Percentiles rank a stretch among this genome's conserved stretches.
Conservation (phyloP, 2,888 invertebrate genomes). For the Heliconius ethilla region DNA sequence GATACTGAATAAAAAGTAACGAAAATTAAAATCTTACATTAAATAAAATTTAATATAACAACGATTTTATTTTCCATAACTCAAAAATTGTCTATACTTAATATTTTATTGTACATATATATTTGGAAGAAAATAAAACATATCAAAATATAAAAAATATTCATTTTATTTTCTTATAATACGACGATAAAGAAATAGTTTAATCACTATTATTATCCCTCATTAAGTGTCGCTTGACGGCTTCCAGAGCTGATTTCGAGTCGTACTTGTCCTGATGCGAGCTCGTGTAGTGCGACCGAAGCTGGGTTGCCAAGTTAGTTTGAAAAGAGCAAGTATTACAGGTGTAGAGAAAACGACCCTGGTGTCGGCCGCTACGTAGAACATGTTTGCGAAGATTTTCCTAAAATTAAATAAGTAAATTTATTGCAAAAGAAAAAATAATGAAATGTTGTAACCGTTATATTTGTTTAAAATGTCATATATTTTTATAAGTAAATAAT, state of each 20-base stretch:
- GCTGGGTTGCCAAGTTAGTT: constrained; percentile 85
- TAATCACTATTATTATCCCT: constrained; percentile 33
- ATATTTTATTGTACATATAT: neutral
- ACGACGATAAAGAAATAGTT: neutral
- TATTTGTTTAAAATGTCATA: neutral
- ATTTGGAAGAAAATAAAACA: neutral
- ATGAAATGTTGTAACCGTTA: too few relatives aligned
- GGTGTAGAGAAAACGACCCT: constrained; percentile 89
- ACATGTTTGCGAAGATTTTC: constrained; percentile 95
- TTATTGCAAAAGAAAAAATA: neutral
- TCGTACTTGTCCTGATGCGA: constrained; percentile 81
- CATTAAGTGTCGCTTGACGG: constrained; percentile 64
- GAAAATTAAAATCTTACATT: too few relatives aligned
- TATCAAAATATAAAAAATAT: neutral
- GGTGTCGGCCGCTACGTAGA: constrained; percentile 88
- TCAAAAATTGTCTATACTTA: neutral
- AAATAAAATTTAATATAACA: too few relatives aligned
- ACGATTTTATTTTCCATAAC: neutral
- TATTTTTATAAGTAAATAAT: neutral
- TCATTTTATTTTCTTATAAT: neutral
- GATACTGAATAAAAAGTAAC: too few relatives aligned
- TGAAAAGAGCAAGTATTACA: constrained; percentile 85
- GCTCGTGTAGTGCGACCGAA: constrained; percentile 84
- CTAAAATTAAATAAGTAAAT: constrained; percentile 65
- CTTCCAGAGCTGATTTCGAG: constrained; percentile 73